A percentile compares a stretch with the other conserved stretches of the same genome.
Evolutionary conservation across 2,113 vertebrate genomes (phyloP).

Genomic region (Coptodon bakossiorum): DNA sequence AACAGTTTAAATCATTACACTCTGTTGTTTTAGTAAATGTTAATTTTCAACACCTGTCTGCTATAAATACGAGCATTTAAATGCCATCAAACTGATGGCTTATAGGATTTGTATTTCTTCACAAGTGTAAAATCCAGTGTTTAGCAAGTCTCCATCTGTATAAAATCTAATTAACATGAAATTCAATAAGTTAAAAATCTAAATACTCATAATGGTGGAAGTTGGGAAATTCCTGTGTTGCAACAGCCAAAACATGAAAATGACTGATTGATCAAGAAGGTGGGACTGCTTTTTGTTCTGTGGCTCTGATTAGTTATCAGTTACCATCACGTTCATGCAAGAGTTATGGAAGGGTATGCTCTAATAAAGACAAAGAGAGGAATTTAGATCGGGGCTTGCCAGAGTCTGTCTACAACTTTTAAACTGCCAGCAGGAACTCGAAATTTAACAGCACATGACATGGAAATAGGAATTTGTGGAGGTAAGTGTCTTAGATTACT

Average conservation of each 20-base stretch:
- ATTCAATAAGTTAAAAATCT: background rate
- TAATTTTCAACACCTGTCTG: background rate
- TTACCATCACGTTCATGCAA: background rate
- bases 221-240: background rate
- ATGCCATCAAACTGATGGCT: background rate
- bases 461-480: background rate
- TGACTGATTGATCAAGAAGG: background rate
- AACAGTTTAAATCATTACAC: background rate
- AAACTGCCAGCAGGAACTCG: background rate
- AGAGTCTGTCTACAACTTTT: background rate
- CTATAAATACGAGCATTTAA: background rate
- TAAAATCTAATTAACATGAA: background rate
- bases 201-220: background rate
- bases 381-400: background rate
- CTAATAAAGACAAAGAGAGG: background rate
- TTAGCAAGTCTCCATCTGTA: accelerated
- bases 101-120: background rate
- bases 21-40: background rate
- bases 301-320: background rate
- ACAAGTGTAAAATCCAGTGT: background rate
- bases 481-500: background rate
- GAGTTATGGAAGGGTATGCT: background rate
- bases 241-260: background rate
- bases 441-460: background rate
- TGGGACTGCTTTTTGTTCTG: background rate